Conservation (phyloP, 2,888 invertebrate species). For the Archips crataeganus region DNA sequence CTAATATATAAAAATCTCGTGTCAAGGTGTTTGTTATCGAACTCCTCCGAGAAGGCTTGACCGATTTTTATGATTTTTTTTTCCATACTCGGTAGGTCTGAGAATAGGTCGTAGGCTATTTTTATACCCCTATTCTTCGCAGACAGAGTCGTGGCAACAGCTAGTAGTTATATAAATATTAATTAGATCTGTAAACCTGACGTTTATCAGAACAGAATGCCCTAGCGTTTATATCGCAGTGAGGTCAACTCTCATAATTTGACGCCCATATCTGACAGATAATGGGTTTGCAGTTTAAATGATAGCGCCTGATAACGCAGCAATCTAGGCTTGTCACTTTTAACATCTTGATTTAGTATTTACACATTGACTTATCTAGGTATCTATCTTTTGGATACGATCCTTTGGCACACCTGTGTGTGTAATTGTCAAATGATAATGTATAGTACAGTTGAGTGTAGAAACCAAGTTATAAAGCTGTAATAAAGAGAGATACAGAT, state of each 20-base stretch:
- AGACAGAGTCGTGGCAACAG: too few species aligned
- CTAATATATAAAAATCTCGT: too few species aligned
- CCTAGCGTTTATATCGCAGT: conserved; percentile 1
- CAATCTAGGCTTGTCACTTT: conserved; percentile 22
- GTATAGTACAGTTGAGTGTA: too few species aligned
- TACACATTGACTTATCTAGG: conserved; percentile 19
- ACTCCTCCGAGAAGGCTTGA: too few species aligned
- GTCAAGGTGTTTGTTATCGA: too few species aligned
- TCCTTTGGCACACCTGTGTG: background rate
- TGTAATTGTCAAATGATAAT: background rate
- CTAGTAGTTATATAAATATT: too few species aligned
- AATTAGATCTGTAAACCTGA: background rate
- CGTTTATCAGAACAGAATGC: background rate
- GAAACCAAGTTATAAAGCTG: too few species aligned
- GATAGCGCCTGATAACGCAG: conserved; percentile 15
- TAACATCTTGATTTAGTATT: conserved; percentile 35
- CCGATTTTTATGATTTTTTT: too few species aligned
- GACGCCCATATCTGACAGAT: conserved; percentile 18
- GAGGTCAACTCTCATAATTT: conserved; percentile 23
- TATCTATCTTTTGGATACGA: background rate
- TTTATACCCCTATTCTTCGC: too few species aligned
- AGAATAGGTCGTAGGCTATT: too few species aligned
- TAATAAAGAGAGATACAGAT: too few species aligned
- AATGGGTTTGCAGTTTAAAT: conserved; percentile 14
- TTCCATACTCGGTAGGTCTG: too few species aligned